Percentiles rank a stretch among this genome's conserved stretches.
phyloP scores from a whole-genome alignment of 2,888 invertebrate genomes.

The Adineta ricciae region DNA sequence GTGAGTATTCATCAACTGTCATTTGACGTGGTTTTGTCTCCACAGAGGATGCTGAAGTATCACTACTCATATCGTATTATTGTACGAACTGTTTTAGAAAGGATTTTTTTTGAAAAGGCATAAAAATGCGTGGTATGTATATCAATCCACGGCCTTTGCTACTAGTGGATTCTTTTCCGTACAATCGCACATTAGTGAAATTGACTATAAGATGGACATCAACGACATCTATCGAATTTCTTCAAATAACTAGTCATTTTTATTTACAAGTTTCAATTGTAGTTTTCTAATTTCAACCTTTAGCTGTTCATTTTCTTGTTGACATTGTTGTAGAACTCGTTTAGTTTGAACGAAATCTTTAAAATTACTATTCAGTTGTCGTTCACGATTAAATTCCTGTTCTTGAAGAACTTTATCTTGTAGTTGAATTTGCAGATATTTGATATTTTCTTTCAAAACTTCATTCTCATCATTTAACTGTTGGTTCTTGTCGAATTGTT shows the following conservation, averaged over 20 bases:
- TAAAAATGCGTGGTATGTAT: neutral
- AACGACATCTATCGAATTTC: neutral
- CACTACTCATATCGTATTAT: neutral
- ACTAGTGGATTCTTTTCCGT: neutral
- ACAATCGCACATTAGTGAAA: neutral
- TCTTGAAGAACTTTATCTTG: neutral
- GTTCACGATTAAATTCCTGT: neutral
- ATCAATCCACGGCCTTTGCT: neutral
- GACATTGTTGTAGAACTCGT: neutral
- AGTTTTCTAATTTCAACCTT: neutral
- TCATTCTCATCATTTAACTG: neutral
- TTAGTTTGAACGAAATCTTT: neutral
- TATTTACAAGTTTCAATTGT: neutral
- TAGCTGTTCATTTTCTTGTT: conserved; percentile 15
- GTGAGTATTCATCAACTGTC: neutral
- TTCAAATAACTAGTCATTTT: neutral
- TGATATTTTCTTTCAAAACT: neutral
- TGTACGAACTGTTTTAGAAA: neutral
- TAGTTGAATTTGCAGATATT: neutral
- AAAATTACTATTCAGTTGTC: conserved; percentile 13
- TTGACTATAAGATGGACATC: no score
- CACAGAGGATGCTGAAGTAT: neutral
- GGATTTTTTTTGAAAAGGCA: no score
- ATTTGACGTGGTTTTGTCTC: neutral
- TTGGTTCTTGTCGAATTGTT: neutral